Evolutionary conservation across 1,140 invertebrate species (phyloP).

Genomic region (Solenopsis invicta): DNA sequence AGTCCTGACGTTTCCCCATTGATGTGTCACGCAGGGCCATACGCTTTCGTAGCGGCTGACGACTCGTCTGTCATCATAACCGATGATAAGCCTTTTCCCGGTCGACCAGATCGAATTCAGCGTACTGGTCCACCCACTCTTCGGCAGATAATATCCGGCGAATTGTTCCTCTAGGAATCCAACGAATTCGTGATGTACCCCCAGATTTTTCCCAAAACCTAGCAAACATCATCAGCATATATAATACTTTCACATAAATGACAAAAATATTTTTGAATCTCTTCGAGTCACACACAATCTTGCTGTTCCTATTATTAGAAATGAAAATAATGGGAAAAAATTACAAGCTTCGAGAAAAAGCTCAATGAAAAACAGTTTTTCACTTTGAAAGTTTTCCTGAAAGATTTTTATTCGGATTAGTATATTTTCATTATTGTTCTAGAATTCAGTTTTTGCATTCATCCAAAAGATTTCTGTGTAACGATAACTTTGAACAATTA

Average conservation of each 20-base stretch:
- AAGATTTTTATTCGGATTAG: too few relatives aligned
- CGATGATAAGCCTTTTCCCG: conserved; percentile 87
- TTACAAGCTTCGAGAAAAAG: too few relatives aligned
- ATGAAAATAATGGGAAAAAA: too few relatives aligned
- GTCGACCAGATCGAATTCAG: conserved; percentile 87
- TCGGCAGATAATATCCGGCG: conserved; percentile 85
- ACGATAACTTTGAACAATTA: too few relatives aligned
- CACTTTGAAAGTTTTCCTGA: too few relatives aligned
- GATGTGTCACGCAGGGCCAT: conserved; percentile 87
- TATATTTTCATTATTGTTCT: too few relatives aligned
- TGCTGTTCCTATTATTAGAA: not conserved
- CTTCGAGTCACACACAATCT: not conserved
- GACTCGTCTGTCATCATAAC: conserved; percentile 87
- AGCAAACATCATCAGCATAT: conserved; percentile 2
- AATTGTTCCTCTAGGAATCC: conserved; percentile 86
- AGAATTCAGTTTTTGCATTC: too few relatives aligned
- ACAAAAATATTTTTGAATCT: not conserved
- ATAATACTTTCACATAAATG: not conserved
- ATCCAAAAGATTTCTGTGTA: too few relatives aligned
- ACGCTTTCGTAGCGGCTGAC: conserved; percentile 77
- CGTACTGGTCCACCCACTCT: conserved; percentile 84
- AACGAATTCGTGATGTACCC: conserved; percentile 86
- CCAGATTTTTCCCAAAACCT: conserved; percentile 84
- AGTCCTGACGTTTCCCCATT: conserved; percentile 89
- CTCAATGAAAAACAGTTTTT: too few relatives aligned